These are phyloP conservation scores for Rotaria sp. DNA, from an alignment of 2,888 invertebrate genomes.

Conservation along the genomic window DNA sequence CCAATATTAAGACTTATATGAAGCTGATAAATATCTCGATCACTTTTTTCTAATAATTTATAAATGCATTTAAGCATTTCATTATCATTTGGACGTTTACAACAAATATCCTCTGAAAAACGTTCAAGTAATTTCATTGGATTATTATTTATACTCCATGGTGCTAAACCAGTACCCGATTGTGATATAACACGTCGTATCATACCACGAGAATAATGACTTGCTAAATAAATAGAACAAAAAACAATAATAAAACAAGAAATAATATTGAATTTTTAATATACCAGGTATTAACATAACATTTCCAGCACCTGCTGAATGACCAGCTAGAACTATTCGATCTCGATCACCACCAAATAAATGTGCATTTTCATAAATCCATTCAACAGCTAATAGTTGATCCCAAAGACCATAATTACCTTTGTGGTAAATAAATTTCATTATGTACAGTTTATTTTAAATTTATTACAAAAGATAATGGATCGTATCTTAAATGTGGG, in stretches of 20 bases:
- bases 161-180: slow-evolving; percentile 20
- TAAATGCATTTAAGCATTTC: neutral
- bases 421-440: neutral
- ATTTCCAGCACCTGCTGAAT: slow-evolving; percentile 29
- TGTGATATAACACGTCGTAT: neutral
- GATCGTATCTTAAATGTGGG: no score
- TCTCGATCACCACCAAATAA: neutral
- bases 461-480: no score
- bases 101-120: neutral
- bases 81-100: neutral
- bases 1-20: slow-evolving; percentile 8
- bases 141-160: neutral
- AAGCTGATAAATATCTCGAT: neutral
- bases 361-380: slow-evolving; percentile 24
- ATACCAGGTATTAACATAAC: slow-evolving; percentile 3
- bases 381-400: slow-evolving; percentile 11
- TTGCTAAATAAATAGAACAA: neutral
- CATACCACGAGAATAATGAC: neutral
- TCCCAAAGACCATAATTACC: slow-evolving; percentile 29
- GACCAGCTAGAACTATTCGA: neutral
- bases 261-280: neutral
- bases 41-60: neutral
- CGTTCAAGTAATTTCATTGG: neutral
- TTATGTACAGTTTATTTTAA: no score
- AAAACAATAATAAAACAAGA: neutral